Evolutionary conservation across 1,140 invertebrate species (phyloP), one percentile per base, ranked within the genome.

Genomic region (Triops longicaudatus): DNA sequence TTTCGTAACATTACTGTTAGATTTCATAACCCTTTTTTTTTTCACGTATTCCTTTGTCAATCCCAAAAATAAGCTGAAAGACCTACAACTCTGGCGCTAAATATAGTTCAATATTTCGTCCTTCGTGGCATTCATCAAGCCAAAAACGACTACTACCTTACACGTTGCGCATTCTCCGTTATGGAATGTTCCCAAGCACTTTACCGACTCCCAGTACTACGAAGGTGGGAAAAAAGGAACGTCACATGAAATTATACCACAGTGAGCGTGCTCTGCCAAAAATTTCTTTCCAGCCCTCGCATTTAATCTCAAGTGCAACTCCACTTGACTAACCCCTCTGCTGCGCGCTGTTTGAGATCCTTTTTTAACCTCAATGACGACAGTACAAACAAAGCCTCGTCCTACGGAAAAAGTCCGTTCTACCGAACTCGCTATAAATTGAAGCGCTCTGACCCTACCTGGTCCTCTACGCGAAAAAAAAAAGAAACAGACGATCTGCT

Each of bases 291-390:
- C 7, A 37, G 22, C n/a, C 5, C 6, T 6, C 6, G 50, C 50
- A 6, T 63, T 63, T 63, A 63, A 63, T 63, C 50, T 63, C 50
- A 63, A 63, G 50, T 63, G 50, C 50, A 63, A 22, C 50, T 22
- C 50, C 50, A 63, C 50, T 63, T 63, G n/a, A 63, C 50, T 63
- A 17, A 22, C 14, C 14, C 50, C 50, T 0, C 14, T 63, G 10
- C 22, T 63, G 17, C 50, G 10, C 22, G 50, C 22, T 63, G 14
- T 63, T 63, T 63, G 14, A 1, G 50, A 22, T 6, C 50, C 3
- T 63, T 17, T 63, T 63, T 63, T 17, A 22, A 6, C 14, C n/a
- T 63, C 50, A 5, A 63, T n/a, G 50, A 63, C 17, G 50, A 37
- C 31, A 37, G 31, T 37, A 37, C 31, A 37, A 37, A 37, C 31